phyloP scores from a whole-genome alignment of 2,113 vertebrate genomes.

The Dunckerocampus dactyliophorus region DNA sequence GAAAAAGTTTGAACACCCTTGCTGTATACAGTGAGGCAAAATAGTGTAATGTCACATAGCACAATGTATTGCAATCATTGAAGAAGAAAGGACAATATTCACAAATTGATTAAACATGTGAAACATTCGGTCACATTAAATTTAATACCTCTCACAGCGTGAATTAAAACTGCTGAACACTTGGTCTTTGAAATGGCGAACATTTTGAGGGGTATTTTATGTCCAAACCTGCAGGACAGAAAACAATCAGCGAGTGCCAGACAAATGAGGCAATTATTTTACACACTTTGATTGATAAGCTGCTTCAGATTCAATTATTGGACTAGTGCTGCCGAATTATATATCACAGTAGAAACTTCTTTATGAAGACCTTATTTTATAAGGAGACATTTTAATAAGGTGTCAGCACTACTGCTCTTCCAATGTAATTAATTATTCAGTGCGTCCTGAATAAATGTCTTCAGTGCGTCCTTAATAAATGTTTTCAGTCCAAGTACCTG shows the following conservation, averaged over 20 bases:
- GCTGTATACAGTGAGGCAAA: no score
- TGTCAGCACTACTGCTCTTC: background rate
- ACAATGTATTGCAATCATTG: no score
- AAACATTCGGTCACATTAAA: no score
- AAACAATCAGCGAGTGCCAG: conserved; percentile 21
- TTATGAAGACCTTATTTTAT: conserved; percentile 5
- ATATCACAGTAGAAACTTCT: background rate
- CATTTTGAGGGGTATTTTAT: no score
- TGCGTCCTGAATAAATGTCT: background rate
- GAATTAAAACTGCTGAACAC: no score
- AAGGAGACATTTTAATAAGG: conserved; percentile 4
- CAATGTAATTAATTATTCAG: background rate
- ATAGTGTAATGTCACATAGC: no score
- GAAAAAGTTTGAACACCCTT: no score
- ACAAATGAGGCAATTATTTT: conserved; percentile 20
- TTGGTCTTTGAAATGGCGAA: no score
- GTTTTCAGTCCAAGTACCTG: no score
- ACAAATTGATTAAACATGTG: no score
- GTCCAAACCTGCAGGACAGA: background rate
- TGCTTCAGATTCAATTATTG: conserved; percentile 5
- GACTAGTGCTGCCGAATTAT: background rate
- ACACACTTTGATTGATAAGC: conserved; percentile 3
- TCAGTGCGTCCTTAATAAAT: background rate
- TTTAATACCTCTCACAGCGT: no score
- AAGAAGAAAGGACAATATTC: no score